Evolutionary conservation across 1,140 invertebrate species (phyloP), one percentile per base, ranked within the genome.

Genomic region (Micrasema longulum): DNA sequence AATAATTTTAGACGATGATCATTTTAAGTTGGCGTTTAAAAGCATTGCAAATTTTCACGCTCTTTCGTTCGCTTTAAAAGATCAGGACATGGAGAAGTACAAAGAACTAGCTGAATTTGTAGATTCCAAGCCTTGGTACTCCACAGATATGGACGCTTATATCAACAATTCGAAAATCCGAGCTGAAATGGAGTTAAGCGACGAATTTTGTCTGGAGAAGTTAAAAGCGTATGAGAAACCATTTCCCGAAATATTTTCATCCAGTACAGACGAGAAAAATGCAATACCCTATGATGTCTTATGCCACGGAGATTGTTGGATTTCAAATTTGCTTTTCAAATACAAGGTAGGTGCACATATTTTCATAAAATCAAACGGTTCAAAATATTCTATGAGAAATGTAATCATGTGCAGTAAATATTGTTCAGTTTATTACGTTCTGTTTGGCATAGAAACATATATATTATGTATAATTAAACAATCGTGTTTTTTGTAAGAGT

Each of bases 261-360:
- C n/a, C 14, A 14, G 50, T 22, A 35, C 43, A 11, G n/a, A 69
- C 7, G n/a, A 26, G 0, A 16, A 60, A 11, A 43, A 2, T 18
- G 16, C 26, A 1, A 41, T 22, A 3, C 68, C 68, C 16, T 69
- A 48, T 23, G 43, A 52, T 62, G 68, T 69, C 31, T 20, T 69
- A 14, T 47, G 53, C 45, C 68, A 69, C 16, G 68, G 68, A 35
- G 68, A 69, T 36, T 62, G 16, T 16, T 69, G 68, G 68, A 18
- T 48, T 3, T 47, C 57, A 23, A 69, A 69, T 50, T n/a, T 69
- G 9, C 53, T 69, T 6, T 69, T 69, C 53, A 60, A 69, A 35
- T 69, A 69, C 20, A 35, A 69, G 26, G 68, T 69, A 43, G 31
- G 47, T 57, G 12, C 43, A 2, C 36, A 38, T 7, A 5, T 7